Conservation (phyloP, 2,888 invertebrate species). For the Callinectes sapidus region DNA sequence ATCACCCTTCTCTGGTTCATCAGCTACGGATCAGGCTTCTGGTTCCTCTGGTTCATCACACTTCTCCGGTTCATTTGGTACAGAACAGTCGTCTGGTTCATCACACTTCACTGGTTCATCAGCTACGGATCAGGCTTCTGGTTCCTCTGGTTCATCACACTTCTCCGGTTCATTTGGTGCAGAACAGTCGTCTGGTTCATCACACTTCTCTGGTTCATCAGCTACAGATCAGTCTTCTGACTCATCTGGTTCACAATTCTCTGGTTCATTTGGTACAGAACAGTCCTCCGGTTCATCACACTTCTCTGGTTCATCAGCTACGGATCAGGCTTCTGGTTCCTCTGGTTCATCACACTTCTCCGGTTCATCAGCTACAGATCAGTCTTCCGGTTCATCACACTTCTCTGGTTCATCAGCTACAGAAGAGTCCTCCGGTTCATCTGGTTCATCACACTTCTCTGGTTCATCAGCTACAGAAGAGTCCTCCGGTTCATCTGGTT, state of each 20-base stretch:
- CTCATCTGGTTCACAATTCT: neutral
- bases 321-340: neutral
- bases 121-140: too few species aligned
- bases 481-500: neutral
- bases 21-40: too few species aligned
- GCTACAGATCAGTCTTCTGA: neutral
- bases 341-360: neutral
- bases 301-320: neutral
- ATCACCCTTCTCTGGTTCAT: neutral
- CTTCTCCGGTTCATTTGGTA: too few species aligned
- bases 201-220: neutral
- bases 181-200: too few species aligned
- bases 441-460: neutral
- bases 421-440: neutral
- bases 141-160: too few species aligned
- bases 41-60: too few species aligned
- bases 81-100: too few species aligned
- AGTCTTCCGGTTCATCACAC: neutral
- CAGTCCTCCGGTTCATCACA: neutral
- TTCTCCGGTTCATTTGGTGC: too few species aligned
- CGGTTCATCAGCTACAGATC: neutral
- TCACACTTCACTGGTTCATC: too few species aligned
- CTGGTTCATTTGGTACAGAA: neutral
- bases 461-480: neutral
- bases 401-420: neutral